Percentiles rank a stretch among this genome's conserved stretches.
Evolutionary conservation across 2,113 vertebrate genomes (phyloP).

Genomic region (Alectura lathami): DNA sequence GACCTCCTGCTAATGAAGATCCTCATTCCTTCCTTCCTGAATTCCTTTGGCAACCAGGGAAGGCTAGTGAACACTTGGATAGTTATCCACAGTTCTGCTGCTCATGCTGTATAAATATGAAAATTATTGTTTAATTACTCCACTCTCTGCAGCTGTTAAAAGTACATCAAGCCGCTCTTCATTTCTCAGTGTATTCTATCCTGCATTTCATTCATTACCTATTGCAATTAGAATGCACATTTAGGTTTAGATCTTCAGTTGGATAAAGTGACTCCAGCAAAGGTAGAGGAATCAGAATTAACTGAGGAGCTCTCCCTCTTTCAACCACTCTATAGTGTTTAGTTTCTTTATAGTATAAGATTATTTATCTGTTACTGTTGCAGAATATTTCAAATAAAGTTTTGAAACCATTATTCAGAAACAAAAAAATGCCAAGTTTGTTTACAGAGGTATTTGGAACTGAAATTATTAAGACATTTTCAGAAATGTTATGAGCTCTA

Average conservation of each 20-base stretch:
- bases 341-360: neutral
- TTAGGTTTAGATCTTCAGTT: neutral
- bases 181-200: neutral
- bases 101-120: neutral
- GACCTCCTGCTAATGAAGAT: neutral
- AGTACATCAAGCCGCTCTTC: neutral
- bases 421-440: neutral
- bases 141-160: neutral
- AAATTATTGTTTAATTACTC: neutral
- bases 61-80: neutral
- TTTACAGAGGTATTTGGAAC: neutral
- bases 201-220: neutral
- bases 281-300: neutral
- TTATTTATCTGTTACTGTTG: neutral
- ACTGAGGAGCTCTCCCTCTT: neutral
- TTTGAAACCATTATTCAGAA: neutral
- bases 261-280: neutral
- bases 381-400: neutral
- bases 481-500: neutral
- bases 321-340: neutral
- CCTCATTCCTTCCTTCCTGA: neutral
- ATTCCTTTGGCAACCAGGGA: neutral
- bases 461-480: neutral
- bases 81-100: neutral
- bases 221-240: neutral